These are phyloP conservation scores for Caenorhabditis panamensis DNA, from an alignment of 2,888 invertebrate genomes.

Conservation along the genomic window DNA sequence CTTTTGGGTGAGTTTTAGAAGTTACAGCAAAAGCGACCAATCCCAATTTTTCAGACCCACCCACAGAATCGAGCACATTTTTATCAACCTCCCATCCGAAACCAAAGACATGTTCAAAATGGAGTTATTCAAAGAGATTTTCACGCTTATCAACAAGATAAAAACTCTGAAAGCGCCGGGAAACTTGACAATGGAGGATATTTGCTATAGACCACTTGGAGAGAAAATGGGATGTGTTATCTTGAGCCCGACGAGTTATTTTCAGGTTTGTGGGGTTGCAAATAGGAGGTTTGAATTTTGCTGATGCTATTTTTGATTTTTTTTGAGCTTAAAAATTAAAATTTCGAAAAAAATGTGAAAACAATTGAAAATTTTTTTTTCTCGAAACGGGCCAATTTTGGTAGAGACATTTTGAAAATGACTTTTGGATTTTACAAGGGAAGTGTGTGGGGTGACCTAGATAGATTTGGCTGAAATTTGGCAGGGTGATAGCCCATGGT, in stretches of 20 bases:
- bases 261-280: too few relatives aligned
- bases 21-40: background rate
- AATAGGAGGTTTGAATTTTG: too few relatives aligned
- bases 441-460: too few relatives aligned
- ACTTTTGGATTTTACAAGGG: too few relatives aligned
- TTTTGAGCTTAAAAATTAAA: too few relatives aligned
- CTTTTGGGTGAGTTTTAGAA: constrained; percentile 28
- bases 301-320: too few relatives aligned
- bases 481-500: too few relatives aligned
- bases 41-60: constrained; percentile 19
- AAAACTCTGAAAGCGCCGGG: constrained; percentile 5
- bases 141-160: constrained; percentile 14
- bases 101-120: constrained; percentile 1
- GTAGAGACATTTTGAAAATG: too few relatives aligned
- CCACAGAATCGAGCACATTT: constrained; percentile 44
- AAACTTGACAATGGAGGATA: constrained; percentile 14
- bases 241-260: constrained; percentile 50
- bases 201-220: constrained; percentile 50
- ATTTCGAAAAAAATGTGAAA: too few relatives aligned
- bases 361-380: too few relatives aligned
- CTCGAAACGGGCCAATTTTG: too few relatives aligned
- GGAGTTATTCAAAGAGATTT: constrained; percentile 26
- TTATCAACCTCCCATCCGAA: constrained; percentile 15
- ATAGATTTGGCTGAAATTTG: too few relatives aligned
- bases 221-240: constrained; percentile 31